Base-by-base conservation (phyloP, 2,888 invertebrate genomes). In the Lycia hirtaria region DNA sequence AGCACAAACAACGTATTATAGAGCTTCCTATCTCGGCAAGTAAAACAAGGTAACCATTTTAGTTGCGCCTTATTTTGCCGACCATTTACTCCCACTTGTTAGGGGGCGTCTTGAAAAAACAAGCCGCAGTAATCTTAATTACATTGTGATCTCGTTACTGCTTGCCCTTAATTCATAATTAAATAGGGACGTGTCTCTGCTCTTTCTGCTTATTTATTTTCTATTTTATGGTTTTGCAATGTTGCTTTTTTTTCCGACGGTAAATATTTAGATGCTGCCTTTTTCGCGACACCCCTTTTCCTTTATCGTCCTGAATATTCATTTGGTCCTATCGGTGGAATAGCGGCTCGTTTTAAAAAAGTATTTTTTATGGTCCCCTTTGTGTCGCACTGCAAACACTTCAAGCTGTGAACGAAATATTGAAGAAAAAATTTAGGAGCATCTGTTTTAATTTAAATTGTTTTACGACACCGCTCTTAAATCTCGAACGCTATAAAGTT, bases 91-190 rank as follows among this genome's bases (percentile, higher is more conserved):
- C 80, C 77, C 74, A 82, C 82, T 85, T 81, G 80, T 76, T 78
- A 72, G 76, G 75, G 75, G 76, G 71, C 73, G 77, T 68, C 76
- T 78, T 81, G 80, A 84, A 88, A 85, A 88, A 86, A 75, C 83
- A 76, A 76, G 75, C 79, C 86, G 80, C 87, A 87, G 89, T 91
- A 91, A 91, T 91, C 91, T 91, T 90, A 89, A 91, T 91, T 90
- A 89, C 85, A 85, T 86, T 89, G 89, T 87, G 90, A 90, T 91
- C 90, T 89, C 87, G 86, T 90, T 90, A 88, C 89, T 78, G 83
- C 79, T 75, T 78, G 82, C 78, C 86, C 86, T 83, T 91, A 88
- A 89, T 90, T 91, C 89, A 91, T 90, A 91, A 91, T 91, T 90
- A 91, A 92, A 88, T 85, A 88, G 87, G 84, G 84, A 84, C 85